Evolutionary conservation across 1,140 invertebrate genomes (phyloP), one percentile per base, ranked within the genome.

Genomic region (Lysiphlebus fabarum): DNA sequence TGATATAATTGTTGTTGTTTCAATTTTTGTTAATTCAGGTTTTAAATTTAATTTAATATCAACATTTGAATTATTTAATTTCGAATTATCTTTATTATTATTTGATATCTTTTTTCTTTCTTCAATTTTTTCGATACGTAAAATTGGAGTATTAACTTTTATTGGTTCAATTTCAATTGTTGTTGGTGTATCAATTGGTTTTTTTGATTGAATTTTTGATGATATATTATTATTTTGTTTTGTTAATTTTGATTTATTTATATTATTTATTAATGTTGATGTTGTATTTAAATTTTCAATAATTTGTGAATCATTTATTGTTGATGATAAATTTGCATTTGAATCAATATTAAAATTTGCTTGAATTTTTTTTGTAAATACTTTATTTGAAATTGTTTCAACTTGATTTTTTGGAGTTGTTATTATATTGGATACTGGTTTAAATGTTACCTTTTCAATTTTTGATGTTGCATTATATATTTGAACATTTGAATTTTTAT

Each of bases 381-480:
- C 62, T 0, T 76, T 68, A 36, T 67, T 72, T 8, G 77, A 71
- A 0, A 63, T 69, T n/a, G 5, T 61, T 0, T 67, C 69, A 1
- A 50, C 10, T 17, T 63, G 58, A 54, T 17, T 56, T 53, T 73
- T 75, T n/a, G 67, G 62, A 0, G 66, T 69, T 1, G 63, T 63
- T 10, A 69, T 63, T 50, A 71, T 68, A n/a, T 67, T 67, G 2
- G 17, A 26, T 7, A 72, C 47, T 0, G 78, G 76, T 36, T 70
- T 73, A 43, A 78, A 70, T 0, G 74, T 80, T 0, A 79, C 78
- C 36, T 79, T 80, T 62, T 80, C 78, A 47, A 80, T 72, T 59
- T 75, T 79, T 0, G 71, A 74, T 2, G 69, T 74, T 1, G 62
- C 51, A 51, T 61, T 58, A 11, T 60, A 38, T 7, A 51, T 62